Conservation (phyloP, 2,888 invertebrate genomes). For the Taphrorychus bicolor region DNA sequence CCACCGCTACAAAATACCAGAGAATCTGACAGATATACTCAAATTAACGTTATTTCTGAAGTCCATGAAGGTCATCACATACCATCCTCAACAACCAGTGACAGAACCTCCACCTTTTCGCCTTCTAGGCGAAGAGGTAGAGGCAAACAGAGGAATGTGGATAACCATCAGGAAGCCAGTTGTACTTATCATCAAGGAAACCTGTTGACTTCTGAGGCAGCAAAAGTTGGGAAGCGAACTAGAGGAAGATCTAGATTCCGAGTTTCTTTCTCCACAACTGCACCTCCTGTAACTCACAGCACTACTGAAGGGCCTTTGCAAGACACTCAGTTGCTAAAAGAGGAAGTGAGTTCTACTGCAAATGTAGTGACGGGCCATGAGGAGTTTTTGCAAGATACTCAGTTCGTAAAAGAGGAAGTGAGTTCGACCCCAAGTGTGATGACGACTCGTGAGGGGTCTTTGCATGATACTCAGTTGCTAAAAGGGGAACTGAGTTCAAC, state of each 20-base stretch:
- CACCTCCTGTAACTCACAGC: neutral
- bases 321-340: neutral
- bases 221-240: slow-evolving; percentile 14
- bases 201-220: too few relatives aligned
- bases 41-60: slow-evolving; percentile 29
- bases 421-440: too few relatives aligned
- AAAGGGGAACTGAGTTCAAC: too few relatives aligned
- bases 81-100: slow-evolving; percentile 7
- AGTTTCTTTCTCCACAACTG: neutral
- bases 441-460: too few relatives aligned
- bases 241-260: slow-evolving; percentile 31
- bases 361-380: too few relatives aligned
- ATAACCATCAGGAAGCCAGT: slow-evolving; percentile 18
- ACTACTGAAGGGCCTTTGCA: neutral
- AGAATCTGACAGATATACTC: slow-evolving; percentile 4
- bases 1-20: neutral
- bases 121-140: slow-evolving; percentile 11
- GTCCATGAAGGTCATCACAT: slow-evolving; percentile 1
- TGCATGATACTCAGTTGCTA: too few relatives aligned
- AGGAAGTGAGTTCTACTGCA: neutral
- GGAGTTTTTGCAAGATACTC: too few relatives aligned
- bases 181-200: slow-evolving; percentile 4
- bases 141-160: slow-evolving; percentile 17
- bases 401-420: too few relatives aligned
- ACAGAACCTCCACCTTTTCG: neutral